Conservation (phyloP, 2,113 vertebrate genomes). For the Limanda limanda region DNA sequence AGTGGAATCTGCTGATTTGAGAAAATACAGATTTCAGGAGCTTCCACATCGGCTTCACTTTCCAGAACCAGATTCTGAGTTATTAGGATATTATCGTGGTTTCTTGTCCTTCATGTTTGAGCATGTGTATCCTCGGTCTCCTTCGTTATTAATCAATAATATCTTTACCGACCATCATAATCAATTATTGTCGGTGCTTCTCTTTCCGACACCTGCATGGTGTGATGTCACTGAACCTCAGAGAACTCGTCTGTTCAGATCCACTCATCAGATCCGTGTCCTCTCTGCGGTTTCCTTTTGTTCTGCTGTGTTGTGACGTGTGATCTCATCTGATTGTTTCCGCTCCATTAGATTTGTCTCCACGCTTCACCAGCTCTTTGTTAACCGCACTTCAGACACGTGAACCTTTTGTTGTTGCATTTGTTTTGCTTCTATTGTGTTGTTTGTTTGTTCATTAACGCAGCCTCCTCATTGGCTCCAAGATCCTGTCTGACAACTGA, state of each 20-base stretch:
- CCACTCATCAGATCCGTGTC: neutral
- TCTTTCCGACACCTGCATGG: too few species aligned
- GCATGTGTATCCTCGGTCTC: too few species aligned
- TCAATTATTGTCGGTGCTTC: too few species aligned
- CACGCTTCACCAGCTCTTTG: neutral
- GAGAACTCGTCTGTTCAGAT: neutral
- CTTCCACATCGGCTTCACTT: too few species aligned
- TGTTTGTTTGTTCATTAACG: constrained; percentile 14
- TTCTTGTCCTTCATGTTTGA: too few species aligned
- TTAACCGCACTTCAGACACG: constrained; percentile 6
- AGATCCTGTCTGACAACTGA: neutral
- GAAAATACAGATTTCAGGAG: too few species aligned
- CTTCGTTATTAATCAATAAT: too few species aligned
- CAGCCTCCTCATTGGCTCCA: constrained; percentile 6
- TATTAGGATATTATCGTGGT: too few species aligned
- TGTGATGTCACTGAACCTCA: too few species aligned
- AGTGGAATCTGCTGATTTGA: too few species aligned
- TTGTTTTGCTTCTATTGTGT: neutral
- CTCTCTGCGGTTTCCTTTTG: neutral
- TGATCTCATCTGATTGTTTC: neutral
- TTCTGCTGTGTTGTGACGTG: neutral
- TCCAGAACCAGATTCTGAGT: too few species aligned
- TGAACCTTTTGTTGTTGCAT: constrained; percentile 23
- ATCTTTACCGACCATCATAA: too few species aligned
- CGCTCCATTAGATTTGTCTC: neutral